Conservation (phyloP, 2,797 vertebrate genomes). For the Geotrypetes seraphini region DNA sequence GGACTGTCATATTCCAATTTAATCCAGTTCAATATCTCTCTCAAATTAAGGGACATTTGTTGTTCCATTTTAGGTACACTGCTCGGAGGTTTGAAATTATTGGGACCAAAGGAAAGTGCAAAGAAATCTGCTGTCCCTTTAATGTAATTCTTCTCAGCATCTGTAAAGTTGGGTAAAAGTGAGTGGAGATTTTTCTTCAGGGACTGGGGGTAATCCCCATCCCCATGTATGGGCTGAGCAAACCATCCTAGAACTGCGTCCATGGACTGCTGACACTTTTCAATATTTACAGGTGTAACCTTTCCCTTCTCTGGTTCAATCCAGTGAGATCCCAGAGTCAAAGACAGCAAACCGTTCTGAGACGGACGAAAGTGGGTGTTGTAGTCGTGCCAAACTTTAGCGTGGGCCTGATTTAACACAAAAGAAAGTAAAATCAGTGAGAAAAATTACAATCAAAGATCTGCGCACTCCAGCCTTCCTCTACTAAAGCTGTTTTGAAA, state of each 20-base stretch:
- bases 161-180: conserved; percentile 63
- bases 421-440: conserved; percentile 12
- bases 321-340: conserved; percentile 90
- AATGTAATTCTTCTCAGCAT: conserved; percentile 65
- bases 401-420: conserved; percentile 76
- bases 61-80: conserved; percentile 60
- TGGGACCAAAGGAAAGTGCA: conserved; percentile 84
- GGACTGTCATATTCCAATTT: conserved; percentile 74
- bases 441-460: too few species aligned
- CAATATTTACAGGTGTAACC: conserved; percentile 37
- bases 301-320: conserved; percentile 66
- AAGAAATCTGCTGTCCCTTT: conserved; percentile 86
- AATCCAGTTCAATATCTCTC: conserved; percentile 77
- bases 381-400: conserved; percentile 83
- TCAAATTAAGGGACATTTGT: conserved; percentile 66
- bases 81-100: conserved; percentile 68
- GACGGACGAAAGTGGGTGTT: conserved; percentile 57
- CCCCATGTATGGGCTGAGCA: conserved; percentile 78
- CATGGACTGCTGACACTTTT: conserved; percentile 75
- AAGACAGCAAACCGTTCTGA: conserved; percentile 78
- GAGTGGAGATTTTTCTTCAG: conserved; percentile 50
- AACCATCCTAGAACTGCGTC: conserved; percentile 87
- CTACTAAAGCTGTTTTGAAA: too few species aligned
- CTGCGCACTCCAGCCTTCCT: too few species aligned
- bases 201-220: conserved; percentile 77